A percentile compares a stretch with the other conserved stretches of the same genome.
These are phyloP conservation scores for Ploceus nigricollis DNA, from an alignment of 2,113 vertebrate species.

Conservation along the genomic window DNA sequence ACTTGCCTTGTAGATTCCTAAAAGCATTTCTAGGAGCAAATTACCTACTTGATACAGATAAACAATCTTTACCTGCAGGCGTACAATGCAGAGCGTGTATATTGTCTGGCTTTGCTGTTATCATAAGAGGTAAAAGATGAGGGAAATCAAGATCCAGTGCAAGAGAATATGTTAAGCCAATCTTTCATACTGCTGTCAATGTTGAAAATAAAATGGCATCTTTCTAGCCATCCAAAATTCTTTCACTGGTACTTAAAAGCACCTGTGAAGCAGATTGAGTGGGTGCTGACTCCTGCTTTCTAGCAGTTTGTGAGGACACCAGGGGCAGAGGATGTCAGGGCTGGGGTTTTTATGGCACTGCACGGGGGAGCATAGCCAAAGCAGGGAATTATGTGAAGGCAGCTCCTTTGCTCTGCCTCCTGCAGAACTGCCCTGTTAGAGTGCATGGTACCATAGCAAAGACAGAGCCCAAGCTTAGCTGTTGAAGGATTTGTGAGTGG, in stretches of 20 bases:
- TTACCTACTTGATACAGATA: neutral
- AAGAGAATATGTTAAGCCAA: neutral
- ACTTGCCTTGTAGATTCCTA: neutral
- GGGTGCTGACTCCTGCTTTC: neutral
- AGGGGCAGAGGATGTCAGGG: neutral
- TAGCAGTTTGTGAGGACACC: neutral
- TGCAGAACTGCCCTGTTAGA: neutral
- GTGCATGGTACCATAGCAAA: neutral
- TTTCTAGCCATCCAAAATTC: neutral
- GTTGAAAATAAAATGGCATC: neutral
- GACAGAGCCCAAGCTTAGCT: neutral
- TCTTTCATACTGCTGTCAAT: neutral
- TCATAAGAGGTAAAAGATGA: neutral
- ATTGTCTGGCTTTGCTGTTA: neutral
- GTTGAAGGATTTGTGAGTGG: neutral
- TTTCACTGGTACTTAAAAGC: neutral
- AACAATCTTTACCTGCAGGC: neutral
- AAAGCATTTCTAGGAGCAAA: neutral
- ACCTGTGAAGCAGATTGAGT: neutral
- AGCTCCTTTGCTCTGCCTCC: neutral
- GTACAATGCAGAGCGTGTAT: neutral
- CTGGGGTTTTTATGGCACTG: neutral
- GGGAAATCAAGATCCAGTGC: neutral
- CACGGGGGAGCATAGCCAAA: neutral
- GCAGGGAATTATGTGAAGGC: neutral